Percentiles rank a stretch among this genome's conserved stretches.
Evolutionary conservation across 2,113 vertebrate genomes (phyloP).

Genomic region (Daubentonia madagascariensis): DNA sequence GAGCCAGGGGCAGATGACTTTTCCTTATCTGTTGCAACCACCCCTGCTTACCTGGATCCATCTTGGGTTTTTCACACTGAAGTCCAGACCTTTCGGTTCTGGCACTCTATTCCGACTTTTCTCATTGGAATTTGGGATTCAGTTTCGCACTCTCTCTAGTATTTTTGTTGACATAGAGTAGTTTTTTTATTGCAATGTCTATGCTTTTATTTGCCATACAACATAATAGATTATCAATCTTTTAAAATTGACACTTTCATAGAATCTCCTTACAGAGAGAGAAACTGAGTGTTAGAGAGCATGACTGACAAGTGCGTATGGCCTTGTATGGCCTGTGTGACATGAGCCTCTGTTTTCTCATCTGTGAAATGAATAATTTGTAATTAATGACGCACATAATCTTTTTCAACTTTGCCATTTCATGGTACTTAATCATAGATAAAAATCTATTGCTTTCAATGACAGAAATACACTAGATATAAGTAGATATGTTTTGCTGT

Average conservation of each 20-base stretch:
- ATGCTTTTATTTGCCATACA: neutral
- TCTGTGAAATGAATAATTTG: neutral
- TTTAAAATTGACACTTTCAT: neutral
- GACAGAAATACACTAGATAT: neutral
- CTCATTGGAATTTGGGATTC: neutral
- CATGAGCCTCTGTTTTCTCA: neutral
- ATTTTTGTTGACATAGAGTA: neutral
- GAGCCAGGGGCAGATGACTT: neutral
- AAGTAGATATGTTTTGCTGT: neutral
- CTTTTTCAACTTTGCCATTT: neutral
- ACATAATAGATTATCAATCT: neutral
- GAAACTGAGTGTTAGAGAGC: neutral
- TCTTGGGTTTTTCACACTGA: neutral
- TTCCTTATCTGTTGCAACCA: neutral
- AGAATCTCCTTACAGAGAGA: neutral
- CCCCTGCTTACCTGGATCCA: neutral
- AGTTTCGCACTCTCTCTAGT: neutral
- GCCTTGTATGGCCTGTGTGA: neutral
- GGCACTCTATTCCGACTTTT: neutral
- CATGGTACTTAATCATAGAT: neutral
- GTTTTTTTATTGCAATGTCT: neutral
- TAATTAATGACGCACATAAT: neutral
- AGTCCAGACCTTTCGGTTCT: neutral
- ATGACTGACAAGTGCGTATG: neutral
- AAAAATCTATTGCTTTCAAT: slow-evolving; percentile 5